phyloP scores from a whole-genome alignment of 2,888 invertebrate species.

The Ornithoptera priamus region DNA sequence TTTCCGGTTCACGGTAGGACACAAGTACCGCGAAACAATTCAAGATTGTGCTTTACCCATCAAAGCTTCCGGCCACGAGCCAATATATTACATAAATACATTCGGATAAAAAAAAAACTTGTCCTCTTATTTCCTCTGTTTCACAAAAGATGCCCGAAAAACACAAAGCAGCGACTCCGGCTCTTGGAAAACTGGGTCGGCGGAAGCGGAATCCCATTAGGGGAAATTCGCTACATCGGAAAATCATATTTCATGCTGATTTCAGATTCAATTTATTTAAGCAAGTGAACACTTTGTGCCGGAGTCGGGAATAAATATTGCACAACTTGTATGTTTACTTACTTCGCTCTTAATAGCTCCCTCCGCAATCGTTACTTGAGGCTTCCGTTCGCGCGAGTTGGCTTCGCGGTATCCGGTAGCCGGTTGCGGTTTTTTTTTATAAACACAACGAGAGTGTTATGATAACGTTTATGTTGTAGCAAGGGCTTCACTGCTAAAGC shows the following conservation, averaged over 20 bases:
- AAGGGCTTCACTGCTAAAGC: too few relatives aligned
- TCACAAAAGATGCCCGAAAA: background rate
- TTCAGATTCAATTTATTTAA: conserved; percentile 18
- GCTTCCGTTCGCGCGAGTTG: too few relatives aligned
- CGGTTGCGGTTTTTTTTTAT: too few relatives aligned
- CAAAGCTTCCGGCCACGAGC: background rate
- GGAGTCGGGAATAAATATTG: background rate
- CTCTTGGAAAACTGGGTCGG: conserved; percentile 12
- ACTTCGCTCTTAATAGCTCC: too few relatives aligned
- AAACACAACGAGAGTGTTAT: too few relatives aligned
- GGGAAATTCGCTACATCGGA: conserved; percentile 23
- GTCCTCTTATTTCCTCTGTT: background rate
- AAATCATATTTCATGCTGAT: conserved; percentile 21
- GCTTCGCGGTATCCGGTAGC: too few relatives aligned
- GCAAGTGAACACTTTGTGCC: conserved; percentile 4
- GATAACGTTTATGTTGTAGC: too few relatives aligned
- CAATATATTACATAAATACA: background rate
- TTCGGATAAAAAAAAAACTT: background rate
- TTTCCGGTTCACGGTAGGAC: background rate
- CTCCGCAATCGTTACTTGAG: too few relatives aligned
- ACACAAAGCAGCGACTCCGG: conserved; percentile 1
- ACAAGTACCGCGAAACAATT: background rate
- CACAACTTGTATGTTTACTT: too few relatives aligned
- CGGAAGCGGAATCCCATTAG: conserved; percentile 22
- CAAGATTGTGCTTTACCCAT: background rate